These are phyloP conservation scores for Oncopeltus fasciatus DNA, from an alignment of 1,140 invertebrate species.

Conservation along the genomic window DNA sequence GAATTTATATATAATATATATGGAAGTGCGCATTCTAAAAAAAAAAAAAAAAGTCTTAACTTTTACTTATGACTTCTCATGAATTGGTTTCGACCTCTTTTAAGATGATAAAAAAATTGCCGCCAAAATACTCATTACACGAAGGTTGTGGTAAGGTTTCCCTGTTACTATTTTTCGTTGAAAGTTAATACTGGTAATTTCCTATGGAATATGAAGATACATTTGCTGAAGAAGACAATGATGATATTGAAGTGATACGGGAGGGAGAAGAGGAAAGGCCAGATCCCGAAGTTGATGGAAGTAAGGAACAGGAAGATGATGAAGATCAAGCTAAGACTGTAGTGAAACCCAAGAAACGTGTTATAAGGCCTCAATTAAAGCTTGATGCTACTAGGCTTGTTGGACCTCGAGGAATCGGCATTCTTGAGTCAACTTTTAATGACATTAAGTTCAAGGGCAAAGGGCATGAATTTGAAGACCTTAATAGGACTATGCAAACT, in stretches of 20 bases:
- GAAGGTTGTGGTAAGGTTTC: neutral
- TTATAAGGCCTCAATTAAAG: conserved; percentile 52
- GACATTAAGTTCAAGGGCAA: conserved; percentile 69
- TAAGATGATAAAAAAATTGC: too few relatives aligned
- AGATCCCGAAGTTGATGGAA: conserved; percentile 10
- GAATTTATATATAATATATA: too few relatives aligned
- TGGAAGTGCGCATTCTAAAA: too few relatives aligned
- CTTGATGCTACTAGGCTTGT: conserved; percentile 54
- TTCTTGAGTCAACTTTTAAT: conserved; percentile 61
- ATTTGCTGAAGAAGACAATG: neutral
- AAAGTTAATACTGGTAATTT: neutral
- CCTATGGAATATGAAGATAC: neutral
- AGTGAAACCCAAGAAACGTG: conserved; percentile 36
- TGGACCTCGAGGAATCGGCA: conserved; percentile 59
- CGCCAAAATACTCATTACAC: neutral
- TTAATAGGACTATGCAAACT: conserved; percentile 61
- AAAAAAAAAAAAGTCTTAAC: too few relatives aligned
- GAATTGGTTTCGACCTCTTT: too few relatives aligned
- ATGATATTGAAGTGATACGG: neutral
- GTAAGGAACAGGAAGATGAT: conserved; percentile 6
- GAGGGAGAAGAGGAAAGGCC: neutral
- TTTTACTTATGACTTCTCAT: too few relatives aligned
- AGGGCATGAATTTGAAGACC: conserved; percentile 67
- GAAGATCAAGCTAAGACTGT: conserved; percentile 19
- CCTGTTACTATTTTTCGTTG: neutral